Percentiles rank a stretch among this genome's conserved stretches.
Conservation (phyloP, 2,797 vertebrate genomes). For the Melopsittacus undulatus region DNA sequence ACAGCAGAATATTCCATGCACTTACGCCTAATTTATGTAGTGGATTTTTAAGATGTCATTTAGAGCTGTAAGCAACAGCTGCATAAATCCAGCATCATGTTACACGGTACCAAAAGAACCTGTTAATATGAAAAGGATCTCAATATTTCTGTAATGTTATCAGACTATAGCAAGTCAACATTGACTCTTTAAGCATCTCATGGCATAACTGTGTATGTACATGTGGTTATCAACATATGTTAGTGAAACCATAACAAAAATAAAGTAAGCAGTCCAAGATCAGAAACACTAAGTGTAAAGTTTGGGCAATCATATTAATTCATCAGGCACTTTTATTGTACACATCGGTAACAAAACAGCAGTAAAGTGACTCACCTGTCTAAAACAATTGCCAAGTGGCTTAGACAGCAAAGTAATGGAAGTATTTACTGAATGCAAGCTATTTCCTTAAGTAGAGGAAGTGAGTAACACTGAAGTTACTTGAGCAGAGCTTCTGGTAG, state of each 20-base stretch:
- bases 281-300: background rate
- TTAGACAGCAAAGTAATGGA: background rate
- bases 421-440: background rate
- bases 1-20: background rate
- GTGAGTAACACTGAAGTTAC: background rate
- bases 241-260: slow-evolving; percentile 3
- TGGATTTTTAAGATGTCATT: slow-evolving; percentile 28
- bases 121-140: background rate
- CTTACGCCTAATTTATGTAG: background rate
- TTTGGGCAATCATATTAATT: background rate
- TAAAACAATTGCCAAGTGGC: background rate
- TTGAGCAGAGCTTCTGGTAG: background rate
- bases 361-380: background rate
- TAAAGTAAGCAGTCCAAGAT: background rate
- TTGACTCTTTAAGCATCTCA: background rate
- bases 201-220: background rate
- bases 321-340: background rate
- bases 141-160: background rate
- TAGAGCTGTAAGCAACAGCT: slow-evolving; percentile 22
- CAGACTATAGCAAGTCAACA: background rate
- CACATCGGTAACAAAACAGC: background rate
- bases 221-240: background rate
- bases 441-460: background rate
- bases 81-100: background rate
- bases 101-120: background rate